Evolutionary conservation across 2,888 invertebrate genomes (phyloP), one percentile per base, ranked within the genome.

Genomic region (Zelleria hepariella): DNA sequence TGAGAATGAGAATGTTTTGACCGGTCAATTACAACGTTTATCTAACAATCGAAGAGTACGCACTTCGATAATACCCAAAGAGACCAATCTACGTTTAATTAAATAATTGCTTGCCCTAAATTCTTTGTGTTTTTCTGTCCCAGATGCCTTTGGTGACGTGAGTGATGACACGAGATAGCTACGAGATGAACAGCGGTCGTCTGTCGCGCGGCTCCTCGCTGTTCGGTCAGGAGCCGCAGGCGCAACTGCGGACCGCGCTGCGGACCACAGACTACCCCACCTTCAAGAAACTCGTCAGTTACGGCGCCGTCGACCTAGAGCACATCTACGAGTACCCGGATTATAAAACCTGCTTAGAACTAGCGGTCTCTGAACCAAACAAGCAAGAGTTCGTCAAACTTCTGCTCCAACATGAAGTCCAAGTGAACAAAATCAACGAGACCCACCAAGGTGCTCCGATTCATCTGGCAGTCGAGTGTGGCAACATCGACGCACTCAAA

Each of bases 381-480:
- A 82, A 81, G 63, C 73, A 84, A 27, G 85, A 90, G 32, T 93
- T 92, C 59, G 90, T 92, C 0, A 80, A 90, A 65, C 78, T 89
- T 3, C 77, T 94, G 47, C 71, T 94, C 10, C 84, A 91, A 60
- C 76, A 90, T 58, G 92, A 92, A 61, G 93, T 92, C 0, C 85
- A 92, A 71, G 90, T 92, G 0, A 92, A 92, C 65, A 86, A 78
- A 66, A 68, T 91, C 0, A 92, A 92, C 70, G 82, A 84, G 63
- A 83, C 82, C 2, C 87, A 91, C 58, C 84, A 90, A 18, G 90
- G 90, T 63, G 91, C 92, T n/a, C 92, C 93, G 0, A 82, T 94
- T 63, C 93, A 94, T 75, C 91, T 92, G 62, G 92, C 93, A 2
- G 88, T 91, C 0, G 90, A 91, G 69, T 83, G 79, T 56, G 90